Conservation (phyloP, 2,888 invertebrate species). For the Agriopis aurantiaria region DNA sequence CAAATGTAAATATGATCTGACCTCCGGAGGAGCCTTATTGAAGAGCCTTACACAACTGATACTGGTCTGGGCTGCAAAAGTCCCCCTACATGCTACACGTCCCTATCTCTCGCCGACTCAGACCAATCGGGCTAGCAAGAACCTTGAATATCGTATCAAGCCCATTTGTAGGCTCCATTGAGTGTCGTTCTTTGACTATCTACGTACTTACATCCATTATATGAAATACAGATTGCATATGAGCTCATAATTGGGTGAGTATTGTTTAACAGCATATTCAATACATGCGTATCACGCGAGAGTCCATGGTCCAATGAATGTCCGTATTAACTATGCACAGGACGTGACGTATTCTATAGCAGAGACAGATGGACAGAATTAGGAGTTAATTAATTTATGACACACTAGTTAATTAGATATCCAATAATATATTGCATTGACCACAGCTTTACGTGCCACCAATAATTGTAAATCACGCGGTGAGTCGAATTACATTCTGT, state of each 20-base stretch:
- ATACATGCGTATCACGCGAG: constrained; percentile 44
- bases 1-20: too few relatives aligned
- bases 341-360: constrained; percentile 32
- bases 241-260: background rate
- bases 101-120: background rate
- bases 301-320: constrained; percentile 51
- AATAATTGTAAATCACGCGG: constrained; percentile 56
- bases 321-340: constrained; percentile 54
- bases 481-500: constrained; percentile 47
- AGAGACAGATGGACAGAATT: constrained; percentile 70
- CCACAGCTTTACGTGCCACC: constrained; percentile 54
- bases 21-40: too few relatives aligned
- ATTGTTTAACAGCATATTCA: background rate
- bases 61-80: too few relatives aligned
- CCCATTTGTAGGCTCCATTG: background rate
- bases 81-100: too few relatives aligned
- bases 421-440: constrained; percentile 66
- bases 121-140: background rate
- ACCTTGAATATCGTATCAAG: background rate
- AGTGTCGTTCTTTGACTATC: too few relatives aligned
- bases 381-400: constrained; percentile 81
- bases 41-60: too few relatives aligned
- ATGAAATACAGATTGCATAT: background rate
- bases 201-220: too few relatives aligned
- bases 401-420: constrained; percentile 68